Conservation (phyloP, 2,113 vertebrate species). For the Petroica traversi region DNA sequence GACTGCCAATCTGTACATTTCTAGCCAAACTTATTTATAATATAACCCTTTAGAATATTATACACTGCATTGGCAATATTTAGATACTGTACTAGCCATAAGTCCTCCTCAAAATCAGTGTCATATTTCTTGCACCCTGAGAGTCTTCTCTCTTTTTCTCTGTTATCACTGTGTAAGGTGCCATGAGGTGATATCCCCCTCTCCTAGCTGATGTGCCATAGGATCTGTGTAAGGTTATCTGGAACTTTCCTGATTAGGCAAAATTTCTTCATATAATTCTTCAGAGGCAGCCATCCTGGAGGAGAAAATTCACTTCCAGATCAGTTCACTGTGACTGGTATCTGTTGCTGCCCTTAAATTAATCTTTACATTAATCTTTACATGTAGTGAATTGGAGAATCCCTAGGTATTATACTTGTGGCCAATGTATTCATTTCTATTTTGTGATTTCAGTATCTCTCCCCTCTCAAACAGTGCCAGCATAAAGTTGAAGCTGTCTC, state of each 20-base stretch:
- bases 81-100: background rate
- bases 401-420: background rate
- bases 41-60: background rate
- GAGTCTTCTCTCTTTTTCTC: background rate
- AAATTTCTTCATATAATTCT: background rate
- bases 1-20: background rate
- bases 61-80: background rate
- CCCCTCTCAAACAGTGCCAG: background rate
- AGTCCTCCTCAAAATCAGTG: background rate
- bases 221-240: background rate
- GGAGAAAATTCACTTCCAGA: background rate
- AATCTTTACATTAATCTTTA: no score
- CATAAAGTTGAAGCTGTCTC: background rate
- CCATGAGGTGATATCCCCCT: background rate
- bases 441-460: conserved; percentile 5
- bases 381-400: background rate
- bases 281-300: background rate
- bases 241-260: background rate
- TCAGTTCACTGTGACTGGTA: background rate
- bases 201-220: background rate
- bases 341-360: background rate
- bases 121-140: background rate
- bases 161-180: background rate
- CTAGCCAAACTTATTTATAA: background rate
- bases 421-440: background rate